Evolutionary conservation across 2,888 invertebrate species (phyloP).

Genomic region (Agrochola circellaris): DNA sequence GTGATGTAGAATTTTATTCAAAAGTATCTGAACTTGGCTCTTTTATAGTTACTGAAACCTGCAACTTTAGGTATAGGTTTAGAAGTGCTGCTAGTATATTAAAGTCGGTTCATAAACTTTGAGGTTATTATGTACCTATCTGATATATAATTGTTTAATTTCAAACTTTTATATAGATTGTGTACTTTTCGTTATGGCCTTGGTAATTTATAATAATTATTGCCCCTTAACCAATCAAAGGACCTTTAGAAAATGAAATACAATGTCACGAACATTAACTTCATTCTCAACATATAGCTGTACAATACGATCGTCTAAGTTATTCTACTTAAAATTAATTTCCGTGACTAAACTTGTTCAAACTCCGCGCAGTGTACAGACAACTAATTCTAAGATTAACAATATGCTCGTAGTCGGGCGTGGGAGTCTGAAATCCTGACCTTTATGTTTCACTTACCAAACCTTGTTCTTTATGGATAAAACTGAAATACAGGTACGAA

Average conservation of each 20-base stretch:
- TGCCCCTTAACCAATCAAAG: background rate
- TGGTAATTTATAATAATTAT: constrained; percentile 12
- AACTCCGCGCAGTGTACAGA: constrained; percentile 38
- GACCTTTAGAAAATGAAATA: constrained; percentile 13
- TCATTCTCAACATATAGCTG: constrained; percentile 13
- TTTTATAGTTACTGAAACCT: background rate
- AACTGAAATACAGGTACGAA: constrained; percentile 46
- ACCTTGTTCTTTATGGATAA: constrained; percentile 48
- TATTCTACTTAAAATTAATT: constrained; percentile 42
- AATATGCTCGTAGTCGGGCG: constrained; percentile 35
- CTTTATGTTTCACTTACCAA: constrained; percentile 54
- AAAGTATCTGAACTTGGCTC: background rate
- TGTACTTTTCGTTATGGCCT: background rate
- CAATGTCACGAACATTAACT: constrained; percentile 31
- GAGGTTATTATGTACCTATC: background rate
- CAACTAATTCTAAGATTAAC: constrained; percentile 48
- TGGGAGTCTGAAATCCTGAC: constrained; percentile 49
- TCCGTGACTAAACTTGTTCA: constrained; percentile 28
- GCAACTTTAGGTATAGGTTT: background rate
- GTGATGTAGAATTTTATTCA: background rate
- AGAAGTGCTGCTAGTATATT: background rate
- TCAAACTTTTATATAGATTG: background rate
- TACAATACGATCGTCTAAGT: constrained; percentile 10
- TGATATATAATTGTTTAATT: background rate
- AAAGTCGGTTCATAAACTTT: background rate